Evolutionary conservation across 1,140 invertebrate genomes (phyloP).

Genomic region (Bacillus rossius): DNA sequence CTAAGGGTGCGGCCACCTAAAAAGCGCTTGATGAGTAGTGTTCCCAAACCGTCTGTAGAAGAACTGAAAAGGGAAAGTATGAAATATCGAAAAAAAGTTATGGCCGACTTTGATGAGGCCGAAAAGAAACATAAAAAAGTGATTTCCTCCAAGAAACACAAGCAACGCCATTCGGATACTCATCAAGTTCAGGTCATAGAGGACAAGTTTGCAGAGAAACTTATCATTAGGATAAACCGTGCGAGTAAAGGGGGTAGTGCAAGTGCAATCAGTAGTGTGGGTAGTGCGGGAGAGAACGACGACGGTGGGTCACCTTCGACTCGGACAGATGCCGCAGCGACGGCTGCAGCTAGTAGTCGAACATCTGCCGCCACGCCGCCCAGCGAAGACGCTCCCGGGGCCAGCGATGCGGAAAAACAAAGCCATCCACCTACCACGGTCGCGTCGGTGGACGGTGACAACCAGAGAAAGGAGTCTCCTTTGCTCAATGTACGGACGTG

Average conservation of each 20-base stretch:
- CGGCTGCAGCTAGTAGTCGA: too few species aligned
- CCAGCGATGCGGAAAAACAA: slow-evolving; percentile 1
- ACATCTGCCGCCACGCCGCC: too few species aligned
- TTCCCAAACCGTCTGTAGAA: slow-evolving; percentile 61
- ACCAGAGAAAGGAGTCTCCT: background rate
- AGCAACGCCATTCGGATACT: slow-evolving; percentile 12
- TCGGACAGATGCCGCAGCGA: too few species aligned
- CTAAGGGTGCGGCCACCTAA: slow-evolving; percentile 67
- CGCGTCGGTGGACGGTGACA: background rate
- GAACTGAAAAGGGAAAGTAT: slow-evolving; percentile 78
- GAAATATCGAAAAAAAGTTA: slow-evolving; percentile 77
- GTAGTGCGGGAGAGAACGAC: background rate
- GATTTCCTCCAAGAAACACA: slow-evolving; percentile 34
- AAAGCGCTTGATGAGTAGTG: slow-evolving; percentile 58
- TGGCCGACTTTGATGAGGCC: slow-evolving; percentile 70
- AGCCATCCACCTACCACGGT: slow-evolving; percentile 5
- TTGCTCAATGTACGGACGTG: slow-evolving; percentile 51
- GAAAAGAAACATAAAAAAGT: slow-evolving; percentile 52
- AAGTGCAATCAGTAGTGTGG: slow-evolving; percentile 1
- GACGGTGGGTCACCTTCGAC: too few species aligned
- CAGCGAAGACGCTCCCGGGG: too few species aligned
- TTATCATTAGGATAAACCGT: slow-evolving; percentile 29
- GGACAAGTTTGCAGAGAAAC: slow-evolving; percentile 12
- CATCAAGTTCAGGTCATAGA: slow-evolving; percentile 55
- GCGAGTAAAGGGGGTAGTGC: background rate